Base-by-base conservation (phyloP, 53 echinoderm and acorn worm species). In the Hippasteria phrygiana region DNA sequence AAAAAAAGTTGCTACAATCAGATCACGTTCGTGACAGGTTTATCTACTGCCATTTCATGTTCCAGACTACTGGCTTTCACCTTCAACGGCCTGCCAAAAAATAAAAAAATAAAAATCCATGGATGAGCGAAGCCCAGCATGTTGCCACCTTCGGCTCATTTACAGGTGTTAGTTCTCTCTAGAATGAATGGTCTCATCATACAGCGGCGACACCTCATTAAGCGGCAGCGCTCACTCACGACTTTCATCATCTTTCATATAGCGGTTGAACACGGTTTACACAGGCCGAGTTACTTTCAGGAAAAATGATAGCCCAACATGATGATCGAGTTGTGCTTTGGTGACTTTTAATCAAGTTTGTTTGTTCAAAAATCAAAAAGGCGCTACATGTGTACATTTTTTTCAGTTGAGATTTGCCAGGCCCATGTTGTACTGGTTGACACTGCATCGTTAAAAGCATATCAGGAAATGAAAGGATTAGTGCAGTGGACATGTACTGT, bases 321-420 rank as follows among this genome's bases (percentile, higher is more conserved):
- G 51, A 17, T 6, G 16, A 51, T 51, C 20, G 12, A 2, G 2
- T 13, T 24, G 26, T 51, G 59, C 26, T 20, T 59, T n/a, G 59
- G 59, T 59, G 59, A 59, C 24, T 59, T 59, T 59, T 59, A 59
- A 59, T 59, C 59, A 24, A 59, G 16, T 59, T 59, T 22, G n/a
- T n/a, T n/a, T n/a, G n/a, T n/a, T n/a, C n/a, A n/a, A n/a, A n/a
- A n/a, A n/a, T n/a, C n/a, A n/a, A n/a, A n/a, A n/a, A n/a, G n/a
- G n/a, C n/a, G n/a, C n/a, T n/a, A n/a, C n/a, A n/a, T 59, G 1
- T 59, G 7, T 59, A 45, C 46, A 7, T 59, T 59, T 7, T 59
- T n/a, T n/a, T n/a, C n/a, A n/a, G n/a, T n/a, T n/a, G n/a, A n/a
- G n/a, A n/a, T n/a, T n/a, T n/a, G n/a, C n/a, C n/a, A n/a, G n/a